phyloP scores from a whole-genome alignment of 2,797 vertebrate genomes.

The Buphagus erythrorhynchus region DNA sequence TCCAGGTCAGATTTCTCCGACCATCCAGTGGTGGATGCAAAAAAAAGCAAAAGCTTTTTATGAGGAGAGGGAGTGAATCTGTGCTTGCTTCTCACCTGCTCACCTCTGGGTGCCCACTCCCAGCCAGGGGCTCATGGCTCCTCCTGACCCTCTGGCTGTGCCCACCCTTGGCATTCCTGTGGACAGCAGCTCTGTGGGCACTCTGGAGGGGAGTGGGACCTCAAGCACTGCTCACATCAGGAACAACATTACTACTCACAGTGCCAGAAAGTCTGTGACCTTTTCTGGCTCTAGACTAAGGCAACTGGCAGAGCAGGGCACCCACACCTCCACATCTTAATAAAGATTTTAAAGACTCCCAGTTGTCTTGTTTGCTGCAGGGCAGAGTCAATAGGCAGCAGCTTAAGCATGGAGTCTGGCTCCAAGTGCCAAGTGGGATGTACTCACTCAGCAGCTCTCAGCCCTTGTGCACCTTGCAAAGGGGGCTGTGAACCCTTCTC shows the following conservation, averaged over 20 bases:
- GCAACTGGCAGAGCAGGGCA: neutral
- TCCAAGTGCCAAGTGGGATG: accelerated
- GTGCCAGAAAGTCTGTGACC: accelerated
- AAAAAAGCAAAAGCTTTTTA: neutral
- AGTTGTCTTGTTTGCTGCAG: neutral
- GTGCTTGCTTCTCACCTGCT: neutral
- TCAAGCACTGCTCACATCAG: accelerated
- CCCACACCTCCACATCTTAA: neutral
- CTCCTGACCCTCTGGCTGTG: neutral
- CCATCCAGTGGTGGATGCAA: neutral
- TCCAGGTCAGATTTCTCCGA: neutral
- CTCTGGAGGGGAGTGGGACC: accelerated
- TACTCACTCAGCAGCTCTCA: neutral
- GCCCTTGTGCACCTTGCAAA: neutral
- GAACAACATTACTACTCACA: accelerated
- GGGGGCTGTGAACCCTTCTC: accelerated
- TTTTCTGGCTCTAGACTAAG: neutral
- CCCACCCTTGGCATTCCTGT: neutral
- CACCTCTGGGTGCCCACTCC: neutral
- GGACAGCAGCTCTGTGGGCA: neutral
- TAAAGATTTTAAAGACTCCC: neutral
- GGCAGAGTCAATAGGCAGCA: neutral
- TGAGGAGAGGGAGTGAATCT: neutral
- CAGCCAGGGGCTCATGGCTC: accelerated
- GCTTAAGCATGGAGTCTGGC: neutral